A percentile compares a stretch with the other conserved stretches of the same genome.
phyloP scores from a whole-genome alignment of 2,797 vertebrate species.

The Oryzias dopingdopingensis region DNA sequence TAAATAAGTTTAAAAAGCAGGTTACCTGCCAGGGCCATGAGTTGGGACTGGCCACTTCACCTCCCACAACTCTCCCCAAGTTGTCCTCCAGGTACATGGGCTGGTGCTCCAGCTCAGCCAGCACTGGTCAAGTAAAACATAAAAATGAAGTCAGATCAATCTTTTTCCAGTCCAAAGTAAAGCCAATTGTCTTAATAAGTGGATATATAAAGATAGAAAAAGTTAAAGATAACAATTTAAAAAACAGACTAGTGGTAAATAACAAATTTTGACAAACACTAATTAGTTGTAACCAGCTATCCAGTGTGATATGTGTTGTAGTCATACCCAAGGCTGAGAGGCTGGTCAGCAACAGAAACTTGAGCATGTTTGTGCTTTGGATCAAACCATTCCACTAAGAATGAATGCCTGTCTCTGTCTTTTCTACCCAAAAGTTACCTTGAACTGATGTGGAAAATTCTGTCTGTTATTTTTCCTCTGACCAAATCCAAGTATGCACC shows the following conservation, averaged over 20 bases:
- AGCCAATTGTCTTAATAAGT: no score
- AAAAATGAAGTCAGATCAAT: background rate
- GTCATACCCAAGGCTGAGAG: slow-evolving; percentile 65
- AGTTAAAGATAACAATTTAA: background rate
- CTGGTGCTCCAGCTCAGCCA: slow-evolving; percentile 60
- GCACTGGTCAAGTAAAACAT: slow-evolving; percentile 29
- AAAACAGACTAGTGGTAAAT: background rate
- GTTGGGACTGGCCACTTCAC: slow-evolving; percentile 62
- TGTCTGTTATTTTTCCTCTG: slow-evolving; percentile 8
- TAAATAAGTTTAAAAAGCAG: no score
- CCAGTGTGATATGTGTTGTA: slow-evolving; percentile 5
- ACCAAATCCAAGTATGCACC: slow-evolving; percentile 40
- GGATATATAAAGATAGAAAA: no score
- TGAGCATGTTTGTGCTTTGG: slow-evolving; percentile 54
- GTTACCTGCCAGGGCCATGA: slow-evolving; percentile 82
- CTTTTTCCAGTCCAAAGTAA: no score
- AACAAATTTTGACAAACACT: slow-evolving; percentile 5
- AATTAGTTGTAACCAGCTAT: slow-evolving; percentile 25
- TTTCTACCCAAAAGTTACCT: slow-evolving; percentile 36
- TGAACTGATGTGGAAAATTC: slow-evolving; percentile 22
- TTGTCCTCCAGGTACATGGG: slow-evolving; percentile 66
- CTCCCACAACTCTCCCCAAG: slow-evolving; percentile 67
- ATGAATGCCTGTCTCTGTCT: slow-evolving; percentile 5
- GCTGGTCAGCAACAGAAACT: slow-evolving; percentile 64
- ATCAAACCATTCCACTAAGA: slow-evolving; percentile 23